These are phyloP conservation scores for Cryptocephalus primarius DNA, from an alignment of 2,888 invertebrate genomes.

Conservation along the genomic window DNA sequence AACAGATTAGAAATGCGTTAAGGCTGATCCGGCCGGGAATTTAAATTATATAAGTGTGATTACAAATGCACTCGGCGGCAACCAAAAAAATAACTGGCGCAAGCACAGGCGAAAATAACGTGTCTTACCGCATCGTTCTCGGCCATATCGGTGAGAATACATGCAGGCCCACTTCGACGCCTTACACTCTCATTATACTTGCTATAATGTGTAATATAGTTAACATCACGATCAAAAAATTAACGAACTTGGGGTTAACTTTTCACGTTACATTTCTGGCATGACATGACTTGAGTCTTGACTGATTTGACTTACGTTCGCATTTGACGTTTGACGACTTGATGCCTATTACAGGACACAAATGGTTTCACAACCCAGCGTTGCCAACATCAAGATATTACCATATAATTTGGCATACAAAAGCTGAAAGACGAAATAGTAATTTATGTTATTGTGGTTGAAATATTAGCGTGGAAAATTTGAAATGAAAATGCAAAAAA, in stretches of 20 bases:
- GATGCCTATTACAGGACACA: not conserved
- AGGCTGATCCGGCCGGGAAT: not conserved
- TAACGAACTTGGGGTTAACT: slow-evolving; percentile 19
- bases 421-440: too few relatives aligned
- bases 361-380: too few relatives aligned
- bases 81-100: not conserved
- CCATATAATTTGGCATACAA: too few relatives aligned
- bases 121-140: slow-evolving; percentile 14
- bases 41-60: not conserved
- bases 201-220: slow-evolving; percentile 5
- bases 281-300: too few relatives aligned
- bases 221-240: slow-evolving; percentile 11
- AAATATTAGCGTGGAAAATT: too few relatives aligned
- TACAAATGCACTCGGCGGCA: not conserved
- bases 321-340: not conserved
- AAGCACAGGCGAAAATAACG: too few relatives aligned
- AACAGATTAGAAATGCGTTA: not conserved
- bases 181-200: slow-evolving; percentile 11
- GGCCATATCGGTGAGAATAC: slow-evolving; percentile 11
- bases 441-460: too few relatives aligned
- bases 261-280: slow-evolving; percentile 22
- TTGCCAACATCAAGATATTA: too few relatives aligned
- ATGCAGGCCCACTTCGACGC: not conserved
- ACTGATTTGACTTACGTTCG: too few relatives aligned
- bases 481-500: too few relatives aligned